These are phyloP conservation scores for Osedax frankpressi DNA, from an alignment of 2,888 invertebrate genomes.

Conservation along the genomic window DNA sequence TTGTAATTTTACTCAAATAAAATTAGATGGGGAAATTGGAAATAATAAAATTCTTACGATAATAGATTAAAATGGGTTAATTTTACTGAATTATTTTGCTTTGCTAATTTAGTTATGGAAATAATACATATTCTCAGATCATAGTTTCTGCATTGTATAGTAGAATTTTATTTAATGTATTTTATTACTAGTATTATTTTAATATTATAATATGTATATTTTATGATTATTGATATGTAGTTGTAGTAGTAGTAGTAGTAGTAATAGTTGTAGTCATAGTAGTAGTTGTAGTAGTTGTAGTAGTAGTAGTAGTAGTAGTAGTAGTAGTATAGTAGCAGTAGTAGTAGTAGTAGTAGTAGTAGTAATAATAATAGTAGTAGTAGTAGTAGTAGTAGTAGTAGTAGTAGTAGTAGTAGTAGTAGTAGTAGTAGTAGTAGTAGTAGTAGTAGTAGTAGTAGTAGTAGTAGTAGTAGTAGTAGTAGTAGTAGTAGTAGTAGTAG, in stretches of 20 bases:
- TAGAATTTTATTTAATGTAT: too few relatives aligned
- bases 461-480: not conserved
- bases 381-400: constrained; percentile 10
- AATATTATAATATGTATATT: too few relatives aligned
- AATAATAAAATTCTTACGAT: too few relatives aligned
- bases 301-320: constrained; percentile 19
- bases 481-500: not conserved
- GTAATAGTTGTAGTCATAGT: constrained; percentile 4
- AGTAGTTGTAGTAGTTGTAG: constrained; percentile 16
- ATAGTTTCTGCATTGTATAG: too few relatives aligned
- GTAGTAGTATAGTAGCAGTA: not conserved
- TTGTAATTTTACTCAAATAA: too few relatives aligned
- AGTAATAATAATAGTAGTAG: not conserved
- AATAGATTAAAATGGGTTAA: too few relatives aligned
- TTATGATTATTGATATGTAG: not conserved
- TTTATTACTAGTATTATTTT: too few relatives aligned
- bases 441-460: not conserved
- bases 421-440: constrained; percentile 17
- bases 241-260: constrained; percentile 4
- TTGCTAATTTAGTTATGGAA: too few relatives aligned
- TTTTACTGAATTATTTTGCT: too few relatives aligned
- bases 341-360: constrained; percentile 3
- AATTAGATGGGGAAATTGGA: too few relatives aligned
- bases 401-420: constrained; percentile 7
- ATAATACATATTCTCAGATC: too few relatives aligned